Conservation (phyloP, 2,113 vertebrate genomes). For the Anseranas semipalmata region DNA sequence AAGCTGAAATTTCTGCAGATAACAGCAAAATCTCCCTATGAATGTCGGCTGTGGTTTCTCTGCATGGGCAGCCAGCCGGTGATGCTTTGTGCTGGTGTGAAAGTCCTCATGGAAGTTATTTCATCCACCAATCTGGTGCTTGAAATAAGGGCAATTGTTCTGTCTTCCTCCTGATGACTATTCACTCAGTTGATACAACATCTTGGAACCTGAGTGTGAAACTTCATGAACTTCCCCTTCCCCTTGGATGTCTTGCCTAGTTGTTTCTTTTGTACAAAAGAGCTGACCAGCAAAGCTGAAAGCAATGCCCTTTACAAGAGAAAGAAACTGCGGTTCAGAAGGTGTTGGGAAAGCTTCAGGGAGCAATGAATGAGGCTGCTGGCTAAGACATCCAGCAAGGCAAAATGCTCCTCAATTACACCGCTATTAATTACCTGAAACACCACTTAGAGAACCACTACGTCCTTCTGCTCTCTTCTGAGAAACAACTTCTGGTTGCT, state of each 20-base stretch:
- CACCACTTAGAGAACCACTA: neutral
- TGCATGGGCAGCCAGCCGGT: neutral
- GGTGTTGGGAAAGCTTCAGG: neutral
- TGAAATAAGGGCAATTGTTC: neutral
- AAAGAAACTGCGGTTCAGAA: neutral
- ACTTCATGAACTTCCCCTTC: neutral
- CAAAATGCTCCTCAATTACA: constrained; percentile 5
- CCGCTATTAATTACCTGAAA: constrained; percentile 45
- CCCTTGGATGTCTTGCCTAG: neutral
- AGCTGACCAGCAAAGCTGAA: constrained; percentile 1
- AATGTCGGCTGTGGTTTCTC: neutral
- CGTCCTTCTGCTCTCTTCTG: neutral
- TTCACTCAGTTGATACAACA: neutral
- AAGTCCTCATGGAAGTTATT: neutral
- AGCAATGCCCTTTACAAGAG: constrained; percentile 1
- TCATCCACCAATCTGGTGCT: neutral
- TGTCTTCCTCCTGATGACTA: neutral
- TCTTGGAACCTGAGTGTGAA: neutral
- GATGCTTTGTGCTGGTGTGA: neutral
- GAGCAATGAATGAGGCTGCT: neutral
- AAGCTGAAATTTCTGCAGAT: constrained; percentile 16
- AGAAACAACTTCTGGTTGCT: neutral
- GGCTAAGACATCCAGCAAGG: neutral
- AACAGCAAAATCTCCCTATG: neutral
- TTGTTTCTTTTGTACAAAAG: neutral